These are phyloP conservation scores for Drosophila tsacasi DNA, from an alignment of 1,140 invertebrate genomes.

Conservation along the genomic window DNA sequence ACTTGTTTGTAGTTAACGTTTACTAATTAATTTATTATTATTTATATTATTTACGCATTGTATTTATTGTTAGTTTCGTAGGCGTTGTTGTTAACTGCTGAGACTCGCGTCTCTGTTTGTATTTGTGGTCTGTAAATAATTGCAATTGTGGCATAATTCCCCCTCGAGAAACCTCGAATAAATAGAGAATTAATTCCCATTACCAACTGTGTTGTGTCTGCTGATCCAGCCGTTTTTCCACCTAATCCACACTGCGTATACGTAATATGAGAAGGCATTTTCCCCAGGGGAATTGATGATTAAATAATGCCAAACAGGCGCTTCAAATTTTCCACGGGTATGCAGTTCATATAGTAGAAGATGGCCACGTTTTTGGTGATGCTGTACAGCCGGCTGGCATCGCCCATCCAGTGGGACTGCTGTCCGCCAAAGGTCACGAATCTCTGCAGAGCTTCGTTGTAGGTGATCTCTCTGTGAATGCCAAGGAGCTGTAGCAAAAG, in stretches of 20 bases:
- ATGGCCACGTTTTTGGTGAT: slow-evolving; percentile 52
- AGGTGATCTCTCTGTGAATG: slow-evolving; percentile 52
- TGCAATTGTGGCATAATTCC: slow-evolving; percentile 56
- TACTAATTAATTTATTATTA: slow-evolving; percentile 69
- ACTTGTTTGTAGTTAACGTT: slow-evolving; percentile 75
- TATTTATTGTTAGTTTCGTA: slow-evolving; percentile 70
- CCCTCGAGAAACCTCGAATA: slow-evolving; percentile 15
- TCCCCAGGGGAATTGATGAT: neutral
- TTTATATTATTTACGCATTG: slow-evolving; percentile 54
- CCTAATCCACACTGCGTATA: slow-evolving; percentile 19
- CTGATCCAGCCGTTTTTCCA: slow-evolving; percentile 10
- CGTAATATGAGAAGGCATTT: slow-evolving; percentile 19
- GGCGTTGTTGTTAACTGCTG: slow-evolving; percentile 72
- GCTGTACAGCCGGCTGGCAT: slow-evolving; percentile 45
- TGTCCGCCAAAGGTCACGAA: slow-evolving; percentile 40
- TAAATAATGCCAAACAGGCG: slow-evolving; percentile 54
- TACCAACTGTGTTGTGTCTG: slow-evolving; percentile 32
- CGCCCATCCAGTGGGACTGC: slow-evolving; percentile 44
- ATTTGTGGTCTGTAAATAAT: slow-evolving; percentile 75
- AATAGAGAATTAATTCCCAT: slow-evolving; percentile 50
- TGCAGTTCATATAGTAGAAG: slow-evolving; percentile 51
- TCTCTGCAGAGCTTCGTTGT: slow-evolving; percentile 53
- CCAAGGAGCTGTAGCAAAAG: slow-evolving; percentile 33
- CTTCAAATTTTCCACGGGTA: slow-evolving; percentile 55
- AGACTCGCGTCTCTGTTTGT: slow-evolving; percentile 40